These are phyloP conservation scores for Sebastiscus tertius DNA, from an alignment of 2,797 vertebrate species.

Conservation along the genomic window DNA sequence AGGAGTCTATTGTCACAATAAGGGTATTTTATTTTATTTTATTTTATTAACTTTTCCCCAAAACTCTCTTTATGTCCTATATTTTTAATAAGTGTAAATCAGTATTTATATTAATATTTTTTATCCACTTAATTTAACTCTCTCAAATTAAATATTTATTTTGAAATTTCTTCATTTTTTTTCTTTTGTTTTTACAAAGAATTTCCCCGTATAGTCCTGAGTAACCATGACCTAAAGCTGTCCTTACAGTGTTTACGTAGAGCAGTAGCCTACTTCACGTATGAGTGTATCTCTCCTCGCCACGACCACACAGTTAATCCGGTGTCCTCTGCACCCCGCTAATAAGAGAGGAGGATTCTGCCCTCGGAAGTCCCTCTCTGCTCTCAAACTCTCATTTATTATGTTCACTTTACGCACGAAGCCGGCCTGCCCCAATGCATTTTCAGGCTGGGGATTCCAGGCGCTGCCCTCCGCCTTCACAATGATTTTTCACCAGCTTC, in stretches of 20 bases:
- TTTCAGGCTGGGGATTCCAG: conserved; percentile 60
- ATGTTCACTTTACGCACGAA: conserved; percentile 46
- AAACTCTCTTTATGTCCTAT: background rate
- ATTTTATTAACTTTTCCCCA: background rate
- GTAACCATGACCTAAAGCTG: background rate
- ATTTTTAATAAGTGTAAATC: background rate
- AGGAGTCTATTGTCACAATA: background rate
- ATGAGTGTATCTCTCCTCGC: conserved; percentile 6
- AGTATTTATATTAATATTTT: background rate
- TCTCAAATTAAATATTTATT: background rate
- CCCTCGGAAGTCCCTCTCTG: conserved; percentile 56
- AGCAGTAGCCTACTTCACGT: conserved; percentile 1
- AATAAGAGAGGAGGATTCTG: conserved; percentile 55
- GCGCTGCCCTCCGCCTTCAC: conserved; percentile 54
- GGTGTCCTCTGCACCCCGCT: conserved; percentile 33
- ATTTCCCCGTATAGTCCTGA: background rate
- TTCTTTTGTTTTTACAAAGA: background rate
- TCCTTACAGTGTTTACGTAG: conserved; percentile 19
- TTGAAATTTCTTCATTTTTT: background rate
- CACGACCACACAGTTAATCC: conserved; percentile 45
- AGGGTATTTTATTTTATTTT: background rate
- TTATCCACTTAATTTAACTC: background rate
- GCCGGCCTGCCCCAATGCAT: conserved; percentile 36
- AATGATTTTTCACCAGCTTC: conserved; percentile 61
- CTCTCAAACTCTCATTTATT: conserved; percentile 68